phyloP scores from a whole-genome alignment of 2,888 invertebrate genomes.

The Prosapia bicincta region DNA sequence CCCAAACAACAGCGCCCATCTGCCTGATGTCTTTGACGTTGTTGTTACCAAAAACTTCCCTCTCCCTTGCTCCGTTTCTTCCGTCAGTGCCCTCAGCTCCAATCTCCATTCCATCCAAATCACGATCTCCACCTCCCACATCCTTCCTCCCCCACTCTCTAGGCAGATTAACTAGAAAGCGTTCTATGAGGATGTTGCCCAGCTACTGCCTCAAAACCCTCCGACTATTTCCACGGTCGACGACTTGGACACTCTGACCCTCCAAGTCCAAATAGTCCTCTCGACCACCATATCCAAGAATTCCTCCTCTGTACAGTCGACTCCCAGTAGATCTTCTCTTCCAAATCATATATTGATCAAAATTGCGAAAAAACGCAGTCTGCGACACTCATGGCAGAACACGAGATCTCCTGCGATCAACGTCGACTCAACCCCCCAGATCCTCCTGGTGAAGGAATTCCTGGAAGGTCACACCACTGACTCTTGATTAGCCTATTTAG shows the following conservation, averaged over 20 bases:
- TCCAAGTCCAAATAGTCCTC: neutral
- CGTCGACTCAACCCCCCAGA: too few species aligned
- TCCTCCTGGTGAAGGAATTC: neutral
- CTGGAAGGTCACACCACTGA: neutral
- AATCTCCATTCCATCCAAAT: slow-evolving; percentile 7
- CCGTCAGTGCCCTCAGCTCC: neutral
- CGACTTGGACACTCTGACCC: neutral
- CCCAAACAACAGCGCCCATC: neutral
- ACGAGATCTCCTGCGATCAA: too few species aligned
- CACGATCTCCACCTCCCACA: neutral
- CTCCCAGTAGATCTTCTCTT: too few species aligned
- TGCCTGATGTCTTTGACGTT: neutral
- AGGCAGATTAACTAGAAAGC: neutral
- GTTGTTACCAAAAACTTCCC: neutral
- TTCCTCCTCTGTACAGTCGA: too few species aligned
- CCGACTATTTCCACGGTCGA: neutral
- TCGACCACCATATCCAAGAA: too few species aligned
- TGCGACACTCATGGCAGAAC: too few species aligned
- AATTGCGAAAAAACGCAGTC: too few species aligned
- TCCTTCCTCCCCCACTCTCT: neutral
- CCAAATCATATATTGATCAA: too few species aligned
- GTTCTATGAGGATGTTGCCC: neutral
- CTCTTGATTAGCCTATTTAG: neutral
- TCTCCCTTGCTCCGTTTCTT: neutral
- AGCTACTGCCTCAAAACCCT: neutral